phyloP scores from a whole-genome alignment of 1,140 invertebrate species.

The Physella acuta region DNA sequence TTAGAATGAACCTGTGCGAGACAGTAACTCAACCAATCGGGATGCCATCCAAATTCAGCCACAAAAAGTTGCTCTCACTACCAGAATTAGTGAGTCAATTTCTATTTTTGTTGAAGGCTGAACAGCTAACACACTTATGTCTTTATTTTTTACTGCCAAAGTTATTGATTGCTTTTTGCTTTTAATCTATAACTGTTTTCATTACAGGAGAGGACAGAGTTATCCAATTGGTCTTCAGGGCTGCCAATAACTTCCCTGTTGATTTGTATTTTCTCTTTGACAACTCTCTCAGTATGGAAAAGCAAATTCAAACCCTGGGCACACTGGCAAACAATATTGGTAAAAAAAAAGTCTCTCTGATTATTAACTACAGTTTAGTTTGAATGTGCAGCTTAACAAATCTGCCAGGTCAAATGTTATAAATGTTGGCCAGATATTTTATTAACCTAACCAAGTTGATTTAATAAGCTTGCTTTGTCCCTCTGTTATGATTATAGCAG shows the following conservation, averaged over 20 bases:
- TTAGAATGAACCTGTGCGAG: slow-evolving; percentile 25
- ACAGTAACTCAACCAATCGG: not conserved
- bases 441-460: no score
- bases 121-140: not conserved
- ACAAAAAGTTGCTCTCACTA: slow-evolving; percentile 27
- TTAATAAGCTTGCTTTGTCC: no score
- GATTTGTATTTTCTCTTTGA: slow-evolving; percentile 97
- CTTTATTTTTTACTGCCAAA: not conserved
- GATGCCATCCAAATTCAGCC: slow-evolving; percentile 31
- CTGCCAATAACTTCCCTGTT: slow-evolving; percentile 90
- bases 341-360: no score
- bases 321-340: slow-evolving; percentile 77
- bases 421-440: no score
- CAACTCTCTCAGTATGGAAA: slow-evolving; percentile 88
- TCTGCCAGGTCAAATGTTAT: no score
- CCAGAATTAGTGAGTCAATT: slow-evolving; percentile 26
- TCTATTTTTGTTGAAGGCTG: not conserved
- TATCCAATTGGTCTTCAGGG: slow-evolving; percentile 66
- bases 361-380: no score
- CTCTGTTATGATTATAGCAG: no score
- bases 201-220: slow-evolving; percentile 24
- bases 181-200: slow-evolving; percentile 4
- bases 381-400: no score
- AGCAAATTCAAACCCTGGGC: slow-evolving; percentile 84
- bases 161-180: not conserved